Conservation (phyloP, 2,888 invertebrate species). For the Noctua janthe region DNA sequence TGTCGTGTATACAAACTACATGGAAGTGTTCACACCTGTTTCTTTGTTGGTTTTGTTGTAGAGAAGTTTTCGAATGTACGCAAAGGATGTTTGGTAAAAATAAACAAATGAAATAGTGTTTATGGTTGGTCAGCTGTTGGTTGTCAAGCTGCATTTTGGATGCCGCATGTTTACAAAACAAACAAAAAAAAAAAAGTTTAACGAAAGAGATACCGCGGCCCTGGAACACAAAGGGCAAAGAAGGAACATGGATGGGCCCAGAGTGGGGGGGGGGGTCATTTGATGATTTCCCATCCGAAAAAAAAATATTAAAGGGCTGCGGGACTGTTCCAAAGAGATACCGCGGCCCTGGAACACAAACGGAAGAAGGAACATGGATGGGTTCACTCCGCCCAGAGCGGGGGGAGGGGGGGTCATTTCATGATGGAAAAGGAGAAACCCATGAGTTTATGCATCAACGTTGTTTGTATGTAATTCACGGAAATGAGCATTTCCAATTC, state of each 20-base stretch:
- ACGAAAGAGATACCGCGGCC: no score
- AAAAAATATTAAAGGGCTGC: no score
- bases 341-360: no score
- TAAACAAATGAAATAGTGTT: not conserved
- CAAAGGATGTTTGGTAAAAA: not conserved
- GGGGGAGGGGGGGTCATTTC: no score
- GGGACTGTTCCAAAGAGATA: no score
- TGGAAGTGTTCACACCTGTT: slow-evolving; percentile 36
- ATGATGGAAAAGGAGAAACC: not conserved
- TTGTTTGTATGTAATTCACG: not conserved
- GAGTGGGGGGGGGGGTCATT: no score
- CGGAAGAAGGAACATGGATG: no score
- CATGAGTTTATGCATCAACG: not conserved
- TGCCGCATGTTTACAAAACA: not conserved
- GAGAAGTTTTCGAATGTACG: slow-evolving; percentile 21
- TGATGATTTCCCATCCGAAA: no score
- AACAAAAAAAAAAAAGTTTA: not conserved
- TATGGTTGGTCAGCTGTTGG: not conserved
- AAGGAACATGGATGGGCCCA: no score
- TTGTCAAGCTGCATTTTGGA: not conserved
- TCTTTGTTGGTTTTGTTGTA: not conserved
- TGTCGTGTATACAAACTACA: slow-evolving; percentile 18
- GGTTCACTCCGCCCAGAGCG: no score
- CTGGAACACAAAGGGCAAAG: no score
- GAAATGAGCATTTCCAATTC: not conserved